Percentiles rank a stretch among this genome's conserved stretches.
phyloP scores from a whole-genome alignment of 2,113 vertebrate genomes.

The Sitta europaea region DNA sequence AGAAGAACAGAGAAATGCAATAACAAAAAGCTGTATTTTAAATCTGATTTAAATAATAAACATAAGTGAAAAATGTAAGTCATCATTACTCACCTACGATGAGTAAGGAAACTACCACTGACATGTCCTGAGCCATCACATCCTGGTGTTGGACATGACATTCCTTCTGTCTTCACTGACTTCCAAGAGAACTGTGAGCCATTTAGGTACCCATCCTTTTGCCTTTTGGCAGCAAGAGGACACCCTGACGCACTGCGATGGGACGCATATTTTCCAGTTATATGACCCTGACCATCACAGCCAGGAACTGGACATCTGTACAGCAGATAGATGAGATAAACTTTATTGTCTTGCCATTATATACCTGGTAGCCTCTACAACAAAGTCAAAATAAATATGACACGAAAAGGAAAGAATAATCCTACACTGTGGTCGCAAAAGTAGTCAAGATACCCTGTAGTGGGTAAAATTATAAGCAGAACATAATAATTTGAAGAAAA shows the following conservation, averaged over 20 bases:
- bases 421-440: not conserved
- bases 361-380: not conserved
- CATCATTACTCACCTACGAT: constrained; percentile 86
- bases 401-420: constrained; percentile 13
- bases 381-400: constrained; percentile 13
- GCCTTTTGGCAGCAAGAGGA: constrained; percentile 94
- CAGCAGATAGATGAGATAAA: constrained; percentile 55
- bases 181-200: constrained; percentile 99
- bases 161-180: constrained; percentile 97
- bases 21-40: not conserved
- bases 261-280: constrained; percentile 97
- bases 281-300: constrained; percentile 96
- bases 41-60: not conserved
- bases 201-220: constrained; percentile 97
- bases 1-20: not conserved
- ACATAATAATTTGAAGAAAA: not conserved
- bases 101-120: constrained; percentile 98
- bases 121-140: constrained; percentile 98
- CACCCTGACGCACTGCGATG: constrained; percentile 97
- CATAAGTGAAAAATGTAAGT: not conserved
- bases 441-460: not conserved
- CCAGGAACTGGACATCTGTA: constrained; percentile 95
- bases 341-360: constrained; percentile 28
- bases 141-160: constrained; percentile 96
- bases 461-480: not conserved